These are phyloP conservation scores for Theretra japonica DNA, from an alignment of 2,888 invertebrate species.

Conservation along the genomic window DNA sequence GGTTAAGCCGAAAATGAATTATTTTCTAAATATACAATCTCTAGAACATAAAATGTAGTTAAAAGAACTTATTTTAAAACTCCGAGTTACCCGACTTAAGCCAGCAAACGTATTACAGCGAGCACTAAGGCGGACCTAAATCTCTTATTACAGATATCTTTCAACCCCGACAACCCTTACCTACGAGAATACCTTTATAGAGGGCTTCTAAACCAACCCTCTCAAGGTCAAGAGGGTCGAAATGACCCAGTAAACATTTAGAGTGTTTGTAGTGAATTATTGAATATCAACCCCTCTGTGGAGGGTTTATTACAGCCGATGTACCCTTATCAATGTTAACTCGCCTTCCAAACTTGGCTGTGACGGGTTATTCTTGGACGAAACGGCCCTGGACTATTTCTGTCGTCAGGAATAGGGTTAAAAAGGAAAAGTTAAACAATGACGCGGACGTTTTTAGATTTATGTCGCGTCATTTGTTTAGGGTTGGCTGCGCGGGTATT, in stretches of 20 bases:
- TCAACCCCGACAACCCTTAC: constrained; percentile 19
- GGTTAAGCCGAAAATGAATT: constrained; percentile 11
- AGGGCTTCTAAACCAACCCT: neutral
- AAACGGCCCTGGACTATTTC: constrained; percentile 13
- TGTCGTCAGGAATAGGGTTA: constrained; percentile 11
- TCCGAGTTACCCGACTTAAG: neutral
- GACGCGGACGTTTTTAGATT: constrained; percentile 18
- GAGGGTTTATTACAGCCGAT: constrained; percentile 42
- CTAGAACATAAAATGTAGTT: neutral
- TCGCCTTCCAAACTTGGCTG: no score
- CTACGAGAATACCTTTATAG: constrained; percentile 17
- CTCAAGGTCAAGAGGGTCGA: constrained; percentile 20
- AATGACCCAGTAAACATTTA: constrained; percentile 37
- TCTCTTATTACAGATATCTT: constrained; percentile 21
- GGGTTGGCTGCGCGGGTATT: neutral
- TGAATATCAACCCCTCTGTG: constrained; percentile 38
- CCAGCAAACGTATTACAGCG: neutral
- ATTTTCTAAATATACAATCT: neutral
- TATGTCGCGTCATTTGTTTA: neutral
- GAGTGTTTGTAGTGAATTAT: constrained; percentile 47
- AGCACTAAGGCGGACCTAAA: neutral
- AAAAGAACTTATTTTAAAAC: neutral
- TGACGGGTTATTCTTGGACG: constrained; percentile 19
- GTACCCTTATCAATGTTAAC: constrained; percentile 44
- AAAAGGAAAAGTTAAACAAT: constrained; percentile 21